Evolutionary conservation across 1,140 invertebrate genomes (phyloP), one percentile per base, ranked within the genome.

Genomic region (Bombus sylvicola): DNA sequence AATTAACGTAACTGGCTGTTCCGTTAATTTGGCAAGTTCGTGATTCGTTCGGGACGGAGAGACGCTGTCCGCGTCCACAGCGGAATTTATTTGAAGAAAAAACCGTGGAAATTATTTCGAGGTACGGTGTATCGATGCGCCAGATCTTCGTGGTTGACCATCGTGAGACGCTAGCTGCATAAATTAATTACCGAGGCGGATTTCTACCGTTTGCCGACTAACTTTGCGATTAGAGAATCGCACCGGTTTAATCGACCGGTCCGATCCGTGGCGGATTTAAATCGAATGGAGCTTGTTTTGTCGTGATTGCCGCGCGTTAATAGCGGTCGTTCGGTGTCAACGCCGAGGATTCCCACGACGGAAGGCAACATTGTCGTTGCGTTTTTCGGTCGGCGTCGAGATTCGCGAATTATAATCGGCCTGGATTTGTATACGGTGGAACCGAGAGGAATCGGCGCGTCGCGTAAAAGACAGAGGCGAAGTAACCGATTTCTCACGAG

Each of bases 161-260:
- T 81, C 71, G 39, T 71, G 80, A 81, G 74, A 78, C 66, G 76
- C 73, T 41, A 73, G 74, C 76, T 68, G 88, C 78, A 81, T 87
- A 88, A 87, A 82, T 82, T 89, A 90, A 90, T 90, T 90, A 87
- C 80, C 73, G 53, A 84, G 75, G 66, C 86, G 64, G 66, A 78
- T 34, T 86, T 84, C 66, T 81, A 64, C 64, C 68, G 81, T 57
- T 66, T 57, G 43, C 43, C 62, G 25, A 53, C 73, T 68, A 76
- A 76, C 53, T 83, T 69, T 15, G 75, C 59, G 74, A 69, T 78
- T 83, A 83, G 82, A 83, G 64, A 53, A 59, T 78, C 82, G 82
- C 57, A 22, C 81, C 37, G 75, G 39, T 76, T 76, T 83, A 83
- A 83, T 83, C 34, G 57, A 37, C 34, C 81, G n/a, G 47, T 22